Evolutionary conservation across 1,140 invertebrate genomes (phyloP), one percentile per base, ranked within the genome.

Genomic region (Drosophila pachea): DNA sequence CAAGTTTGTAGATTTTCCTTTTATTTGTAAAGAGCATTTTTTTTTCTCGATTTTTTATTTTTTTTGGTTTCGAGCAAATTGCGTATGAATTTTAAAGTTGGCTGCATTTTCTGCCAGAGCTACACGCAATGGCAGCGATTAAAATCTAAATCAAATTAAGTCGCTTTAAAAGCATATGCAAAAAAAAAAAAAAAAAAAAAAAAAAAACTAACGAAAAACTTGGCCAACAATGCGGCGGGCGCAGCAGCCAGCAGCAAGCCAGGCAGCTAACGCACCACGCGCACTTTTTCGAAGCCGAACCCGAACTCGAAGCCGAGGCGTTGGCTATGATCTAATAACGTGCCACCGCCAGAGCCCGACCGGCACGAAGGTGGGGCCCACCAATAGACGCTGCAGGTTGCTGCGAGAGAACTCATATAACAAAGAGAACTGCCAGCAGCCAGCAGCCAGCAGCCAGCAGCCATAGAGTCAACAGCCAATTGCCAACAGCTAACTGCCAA

Each of bases 141-240:
- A 76, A 84, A 84, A 84, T 84, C 76, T 84, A 83, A 83, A 83
- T 84, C 79, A 83, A 83, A 84, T 83, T 84, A 84, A 83, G 79
- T 84, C 79, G 79, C 79, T 84, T 76, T 73, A 84, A 83, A 79
- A 83, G 79, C 79, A 76, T 84, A 83, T 79, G 79, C 79, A 84
- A 84, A 83, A 66, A 68, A 50, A 9, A 22, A 11, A 49, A 40
- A 32, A 31, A 50, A 36, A 38, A 45, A 71, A 52, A 65, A 42
- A 33, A 29, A 45, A 64, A 62, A 48, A 3, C 22, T 22, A 22
- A 22, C 22, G 22, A 22, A 2, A 14, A 43, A 61, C 56, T 56
- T 54, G 64, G 61, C 49, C 78, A 81, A 81, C 62, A 76, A 81
- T 73, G 65, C 64, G 68, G 38, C 53, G 22, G 52, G 52, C 43